Conservation (phyloP, 2,113 vertebrate species). For the Microtus richardsoni region DNA sequence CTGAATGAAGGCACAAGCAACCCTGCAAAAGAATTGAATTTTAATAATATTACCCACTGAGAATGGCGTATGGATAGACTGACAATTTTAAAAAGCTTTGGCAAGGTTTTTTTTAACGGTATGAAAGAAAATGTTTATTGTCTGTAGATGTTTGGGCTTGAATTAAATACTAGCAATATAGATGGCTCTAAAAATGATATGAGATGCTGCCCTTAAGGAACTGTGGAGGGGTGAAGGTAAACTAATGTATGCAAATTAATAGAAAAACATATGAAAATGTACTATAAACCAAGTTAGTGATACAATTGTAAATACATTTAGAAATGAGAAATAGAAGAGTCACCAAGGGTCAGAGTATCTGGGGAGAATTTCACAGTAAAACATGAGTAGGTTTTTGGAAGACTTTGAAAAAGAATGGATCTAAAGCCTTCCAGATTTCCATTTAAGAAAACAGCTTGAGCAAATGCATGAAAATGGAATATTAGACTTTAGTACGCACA, state of each 20-base stretch:
- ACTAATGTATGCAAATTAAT: not conserved
- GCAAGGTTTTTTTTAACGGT: not conserved
- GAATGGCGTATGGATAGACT: not conserved
- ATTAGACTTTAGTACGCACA: not conserved
- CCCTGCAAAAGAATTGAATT: not conserved
- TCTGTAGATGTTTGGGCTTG: not conserved
- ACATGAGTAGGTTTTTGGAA: constrained; percentile 9
- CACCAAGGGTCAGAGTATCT: not conserved
- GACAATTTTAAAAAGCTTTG: constrained; percentile 4
- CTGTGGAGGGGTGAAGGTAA: not conserved
- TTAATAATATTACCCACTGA: not conserved
- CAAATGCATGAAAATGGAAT: not conserved
- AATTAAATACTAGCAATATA: not conserved
- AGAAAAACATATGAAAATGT: not conserved
- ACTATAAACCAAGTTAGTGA: not conserved
- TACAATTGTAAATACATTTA: constrained; percentile 1
- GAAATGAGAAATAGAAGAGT: constrained; percentile 28
- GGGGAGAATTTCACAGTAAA: not conserved
- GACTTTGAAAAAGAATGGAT: not conserved
- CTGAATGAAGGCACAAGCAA: not conserved
- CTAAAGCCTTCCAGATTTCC: not conserved
- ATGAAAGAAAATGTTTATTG: not conserved
- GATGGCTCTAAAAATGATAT: not conserved
- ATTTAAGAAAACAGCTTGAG: not conserved
- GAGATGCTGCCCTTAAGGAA: not conserved